phyloP scores from a whole-genome alignment of 2,888 invertebrate species.

The Imbricaverruca yamaguchii region DNA sequence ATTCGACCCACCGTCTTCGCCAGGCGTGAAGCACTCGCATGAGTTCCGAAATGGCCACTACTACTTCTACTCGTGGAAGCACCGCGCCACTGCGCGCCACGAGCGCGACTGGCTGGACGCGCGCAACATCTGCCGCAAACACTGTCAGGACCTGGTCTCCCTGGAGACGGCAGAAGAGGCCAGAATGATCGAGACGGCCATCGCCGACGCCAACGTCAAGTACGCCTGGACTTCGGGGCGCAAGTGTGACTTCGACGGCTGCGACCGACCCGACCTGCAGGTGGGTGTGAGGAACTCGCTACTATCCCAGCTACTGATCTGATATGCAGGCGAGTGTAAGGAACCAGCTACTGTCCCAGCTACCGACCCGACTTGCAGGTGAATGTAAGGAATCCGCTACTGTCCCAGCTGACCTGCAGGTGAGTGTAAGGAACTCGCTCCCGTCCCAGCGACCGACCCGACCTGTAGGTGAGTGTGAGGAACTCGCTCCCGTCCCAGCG shows the following conservation, averaged over 20 bases:
- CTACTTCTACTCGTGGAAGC: slow-evolving; percentile 34
- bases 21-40: slow-evolving; percentile 28
- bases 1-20: neutral
- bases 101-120: slow-evolving; percentile 34
- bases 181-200: slow-evolving; percentile 29
- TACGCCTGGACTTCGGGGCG: slow-evolving; percentile 89
- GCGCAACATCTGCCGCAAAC: slow-evolving; percentile 34
- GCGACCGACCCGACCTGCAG: slow-evolving; percentile 59
- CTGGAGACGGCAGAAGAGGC: slow-evolving; percentile 31
- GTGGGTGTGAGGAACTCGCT: neutral
- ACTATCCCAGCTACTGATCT: no score
- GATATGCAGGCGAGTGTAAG: neutral
- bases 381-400: no score
- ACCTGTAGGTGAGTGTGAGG: no score
- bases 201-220: slow-evolving; percentile 34
- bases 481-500: no score
- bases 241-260: slow-evolving; percentile 87
- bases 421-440: no score
- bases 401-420: no score
- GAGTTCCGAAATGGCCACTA: slow-evolving; percentile 33
- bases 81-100: slow-evolving; percentile 32
- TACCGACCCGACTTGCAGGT: slow-evolving; percentile 53
- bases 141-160: slow-evolving; percentile 34
- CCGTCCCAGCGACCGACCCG: slow-evolving; percentile 67
- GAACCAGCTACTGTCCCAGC: no score